A percentile compares a stretch with the other conserved stretches of the same genome.
Conservation (phyloP, 37 sponge, comb jelly and placozoan species). For the Chondrilla cf. caribensis region DNA sequence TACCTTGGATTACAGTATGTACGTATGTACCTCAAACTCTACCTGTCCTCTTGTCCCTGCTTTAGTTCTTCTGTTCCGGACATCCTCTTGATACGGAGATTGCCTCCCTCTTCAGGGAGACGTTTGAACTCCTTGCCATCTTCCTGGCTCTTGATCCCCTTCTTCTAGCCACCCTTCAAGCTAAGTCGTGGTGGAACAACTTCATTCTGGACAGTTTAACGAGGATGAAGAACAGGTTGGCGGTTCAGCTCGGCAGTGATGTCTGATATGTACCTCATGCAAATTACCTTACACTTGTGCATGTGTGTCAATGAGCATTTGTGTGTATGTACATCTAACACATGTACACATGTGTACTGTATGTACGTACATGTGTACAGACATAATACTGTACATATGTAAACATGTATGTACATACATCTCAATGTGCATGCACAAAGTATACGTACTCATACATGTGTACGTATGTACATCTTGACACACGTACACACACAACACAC, state of each 20-base stretch:
- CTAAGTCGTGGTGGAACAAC: constrained; percentile 51
- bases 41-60: neutral
- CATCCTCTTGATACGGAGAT: constrained; percentile 46
- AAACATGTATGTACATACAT: too few species aligned
- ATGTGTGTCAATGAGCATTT: too few species aligned
- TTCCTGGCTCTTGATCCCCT: constrained; percentile 46
- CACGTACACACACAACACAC: too few species aligned
- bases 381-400: neutral
- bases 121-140: constrained; percentile 45
- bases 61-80: constrained; percentile 45
- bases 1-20: too few species aligned
- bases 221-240: constrained; percentile 63
- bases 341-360: neutral
- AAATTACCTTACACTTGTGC: too few species aligned
- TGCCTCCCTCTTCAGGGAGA: constrained; percentile 26
- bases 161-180: constrained; percentile 31
- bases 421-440: too few species aligned
- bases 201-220: constrained; percentile 65
- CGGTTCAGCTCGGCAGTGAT: too few species aligned
- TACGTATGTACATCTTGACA: too few species aligned
- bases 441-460: too few species aligned
- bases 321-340: neutral
- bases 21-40: neutral
- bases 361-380: neutral
- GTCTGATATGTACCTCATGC: too few species aligned